Evolutionary conservation across 2,113 vertebrate genomes (phyloP).

Genomic region (Naja naja): DNA sequence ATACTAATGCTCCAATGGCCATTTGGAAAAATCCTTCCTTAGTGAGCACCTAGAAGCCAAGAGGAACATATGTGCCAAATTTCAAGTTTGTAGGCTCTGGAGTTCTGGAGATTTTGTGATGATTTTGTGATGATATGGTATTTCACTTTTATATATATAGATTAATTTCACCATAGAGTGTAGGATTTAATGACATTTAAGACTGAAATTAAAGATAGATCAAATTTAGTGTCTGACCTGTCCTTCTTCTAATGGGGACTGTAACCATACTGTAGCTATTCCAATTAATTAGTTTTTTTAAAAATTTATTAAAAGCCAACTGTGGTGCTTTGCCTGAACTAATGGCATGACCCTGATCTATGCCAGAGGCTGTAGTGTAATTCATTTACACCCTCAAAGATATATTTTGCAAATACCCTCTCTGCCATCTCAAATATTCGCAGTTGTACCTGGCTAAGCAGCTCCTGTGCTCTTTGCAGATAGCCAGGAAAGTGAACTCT

Average conservation of each 20-base stretch:
- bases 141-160: too few relatives aligned
- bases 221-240: background rate
- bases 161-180: background rate
- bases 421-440: background rate
- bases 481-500: background rate
- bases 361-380: background rate
- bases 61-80: too few relatives aligned
- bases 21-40: too few relatives aligned
- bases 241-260: background rate
- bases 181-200: background rate
- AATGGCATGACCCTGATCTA: background rate
- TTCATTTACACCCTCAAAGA: background rate
- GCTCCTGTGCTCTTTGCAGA: background rate
- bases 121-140: too few relatives aligned
- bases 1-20: too few relatives aligned
- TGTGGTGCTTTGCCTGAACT: background rate
- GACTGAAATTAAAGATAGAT: background rate
- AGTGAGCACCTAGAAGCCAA: too few relatives aligned
- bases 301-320: background rate
- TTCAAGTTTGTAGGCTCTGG: too few relatives aligned
- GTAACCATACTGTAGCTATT: background rate
- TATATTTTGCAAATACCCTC: background rate
- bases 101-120: too few relatives aligned
- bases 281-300: background rate
- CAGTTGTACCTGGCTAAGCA: background rate